phyloP scores from a whole-genome alignment of 2,113 vertebrate genomes.

The Platysteira castanea region DNA sequence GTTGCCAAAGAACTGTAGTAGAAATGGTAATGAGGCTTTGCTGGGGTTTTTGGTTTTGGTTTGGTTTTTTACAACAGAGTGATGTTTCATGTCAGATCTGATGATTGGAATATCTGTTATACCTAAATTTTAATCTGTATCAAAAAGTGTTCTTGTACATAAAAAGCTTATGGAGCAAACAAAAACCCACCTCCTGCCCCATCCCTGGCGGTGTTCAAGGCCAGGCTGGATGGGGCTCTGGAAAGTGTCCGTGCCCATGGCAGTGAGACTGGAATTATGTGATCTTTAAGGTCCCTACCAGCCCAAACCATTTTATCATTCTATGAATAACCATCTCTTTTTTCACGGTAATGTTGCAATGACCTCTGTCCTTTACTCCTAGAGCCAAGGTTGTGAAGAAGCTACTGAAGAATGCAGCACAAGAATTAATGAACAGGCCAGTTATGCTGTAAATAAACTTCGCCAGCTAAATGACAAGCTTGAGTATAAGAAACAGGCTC shows the following conservation, averaged over 20 bases:
- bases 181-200: neutral
- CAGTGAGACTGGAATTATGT: neutral
- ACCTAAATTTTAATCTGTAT: neutral
- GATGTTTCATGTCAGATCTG: neutral
- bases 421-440: constrained; percentile 89
- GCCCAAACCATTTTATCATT: neutral
- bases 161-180: neutral
- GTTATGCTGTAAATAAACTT: constrained; percentile 91
- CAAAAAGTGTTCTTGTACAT: neutral
- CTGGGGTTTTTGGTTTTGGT: neutral
- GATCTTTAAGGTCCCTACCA: neutral
- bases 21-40: neutral
- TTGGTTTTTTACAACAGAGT: neutral
- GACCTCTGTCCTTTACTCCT: neutral
- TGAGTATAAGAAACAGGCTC: constrained; percentile 94
- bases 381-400: constrained; percentile 83
- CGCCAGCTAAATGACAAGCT: constrained; percentile 91
- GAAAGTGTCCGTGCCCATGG: neutral
- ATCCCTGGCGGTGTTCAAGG: neutral
- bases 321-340: neutral
- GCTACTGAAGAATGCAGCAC: constrained; percentile 81
- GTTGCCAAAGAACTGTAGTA: neutral
- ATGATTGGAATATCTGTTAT: neutral
- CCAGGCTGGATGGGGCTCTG: neutral
- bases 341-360: neutral